These are phyloP conservation scores for Gastrophryne carolinensis DNA, from an alignment of 2,797 vertebrate species.

Conservation along the genomic window DNA sequence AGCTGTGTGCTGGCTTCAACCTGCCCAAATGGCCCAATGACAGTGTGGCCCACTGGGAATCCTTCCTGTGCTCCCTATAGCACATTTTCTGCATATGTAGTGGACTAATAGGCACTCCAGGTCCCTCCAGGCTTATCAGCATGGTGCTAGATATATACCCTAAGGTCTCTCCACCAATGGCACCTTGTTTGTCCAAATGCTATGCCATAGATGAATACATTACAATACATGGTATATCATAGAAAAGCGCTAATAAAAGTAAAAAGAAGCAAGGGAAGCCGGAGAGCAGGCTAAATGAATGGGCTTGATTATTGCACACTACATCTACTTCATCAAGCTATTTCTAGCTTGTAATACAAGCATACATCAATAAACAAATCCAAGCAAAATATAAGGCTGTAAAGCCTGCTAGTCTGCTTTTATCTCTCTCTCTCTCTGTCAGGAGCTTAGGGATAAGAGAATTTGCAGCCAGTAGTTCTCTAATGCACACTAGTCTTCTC, in stretches of 20 bases:
- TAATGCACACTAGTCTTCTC: conserved; percentile 45
- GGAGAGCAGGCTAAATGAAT: not conserved
- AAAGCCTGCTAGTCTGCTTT: conserved; percentile 42
- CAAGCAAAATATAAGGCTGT: conserved; percentile 20
- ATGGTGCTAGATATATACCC: no score
- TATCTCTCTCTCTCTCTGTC: conserved; percentile 33
- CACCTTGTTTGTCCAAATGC: no score
- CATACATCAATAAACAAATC: conserved; percentile 35
- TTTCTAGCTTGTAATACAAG: conserved; percentile 26
- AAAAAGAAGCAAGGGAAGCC: not conserved
- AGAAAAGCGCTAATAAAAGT: not conserved
- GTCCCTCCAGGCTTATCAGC: no score
- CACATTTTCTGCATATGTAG: no score
- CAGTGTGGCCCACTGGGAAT: no score
- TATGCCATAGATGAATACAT: no score
- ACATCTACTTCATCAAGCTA: not conserved
- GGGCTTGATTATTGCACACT: not conserved
- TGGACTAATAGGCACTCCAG: no score
- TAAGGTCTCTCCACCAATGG: no score
- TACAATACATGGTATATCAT: no score
- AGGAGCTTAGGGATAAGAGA: conserved; percentile 41
- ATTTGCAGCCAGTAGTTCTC: conserved; percentile 31
- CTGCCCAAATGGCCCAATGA: no score
- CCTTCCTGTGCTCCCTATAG: no score
- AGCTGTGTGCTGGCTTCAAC: no score